Conservation (phyloP, 2,888 invertebrate species). For the Synergus umbraculus region DNA sequence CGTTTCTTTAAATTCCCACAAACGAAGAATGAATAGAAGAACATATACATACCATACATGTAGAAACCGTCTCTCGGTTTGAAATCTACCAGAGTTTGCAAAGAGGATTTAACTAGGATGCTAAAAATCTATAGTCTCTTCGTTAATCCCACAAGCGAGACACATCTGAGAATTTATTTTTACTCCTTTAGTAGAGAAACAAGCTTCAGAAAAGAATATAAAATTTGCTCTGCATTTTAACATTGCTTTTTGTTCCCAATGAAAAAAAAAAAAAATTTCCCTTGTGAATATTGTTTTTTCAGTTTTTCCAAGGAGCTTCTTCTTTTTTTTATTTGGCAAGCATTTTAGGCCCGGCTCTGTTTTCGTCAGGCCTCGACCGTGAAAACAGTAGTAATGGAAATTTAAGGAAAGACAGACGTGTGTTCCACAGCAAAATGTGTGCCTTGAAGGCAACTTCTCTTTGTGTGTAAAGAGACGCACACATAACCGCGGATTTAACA, state of each 20-base stretch:
- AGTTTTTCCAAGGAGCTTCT: neutral
- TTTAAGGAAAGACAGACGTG: constrained; percentile 7
- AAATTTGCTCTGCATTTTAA: neutral
- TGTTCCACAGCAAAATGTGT: neutral
- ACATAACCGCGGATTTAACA: constrained; percentile 53
- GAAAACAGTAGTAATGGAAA: constrained; percentile 39
- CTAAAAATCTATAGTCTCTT: constrained; percentile 59
- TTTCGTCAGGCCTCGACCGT: neutral
- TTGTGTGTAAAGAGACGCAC: constrained; percentile 47
- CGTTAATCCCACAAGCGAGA: constrained; percentile 51
- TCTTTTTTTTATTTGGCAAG: neutral
- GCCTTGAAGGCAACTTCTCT: constrained; percentile 35
- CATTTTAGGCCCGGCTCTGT: neutral
- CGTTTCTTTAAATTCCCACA: constrained; percentile 55
- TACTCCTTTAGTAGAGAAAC: neutral
- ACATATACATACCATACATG: constrained; percentile 29
- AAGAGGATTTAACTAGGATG: constrained; percentile 60
- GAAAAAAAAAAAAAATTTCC: neutral
- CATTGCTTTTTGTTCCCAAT: neutral
- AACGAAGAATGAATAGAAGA: constrained; percentile 54
- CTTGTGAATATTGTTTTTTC: neutral
- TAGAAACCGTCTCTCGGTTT: constrained; percentile 51
- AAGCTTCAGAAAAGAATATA: neutral
- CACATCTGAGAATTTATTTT: constrained; percentile 48
- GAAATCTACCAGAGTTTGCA: constrained; percentile 53